Evolutionary conservation across 2,113 vertebrate genomes (phyloP).

Genomic region (Ifrita kowaldi): DNA sequence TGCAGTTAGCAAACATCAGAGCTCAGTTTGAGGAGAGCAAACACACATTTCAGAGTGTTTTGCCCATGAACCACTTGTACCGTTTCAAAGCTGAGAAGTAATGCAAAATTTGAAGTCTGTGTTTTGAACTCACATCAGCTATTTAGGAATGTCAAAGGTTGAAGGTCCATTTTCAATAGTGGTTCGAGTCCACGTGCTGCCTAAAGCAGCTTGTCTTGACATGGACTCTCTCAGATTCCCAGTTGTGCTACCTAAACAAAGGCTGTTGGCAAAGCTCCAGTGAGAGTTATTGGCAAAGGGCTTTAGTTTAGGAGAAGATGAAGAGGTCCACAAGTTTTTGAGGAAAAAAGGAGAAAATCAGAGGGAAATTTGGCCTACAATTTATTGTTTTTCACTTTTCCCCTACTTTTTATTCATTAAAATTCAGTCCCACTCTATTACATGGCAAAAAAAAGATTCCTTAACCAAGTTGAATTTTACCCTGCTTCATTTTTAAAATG

Average conservation of each 20-base stretch:
- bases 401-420: neutral
- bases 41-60: neutral
- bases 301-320: neutral
- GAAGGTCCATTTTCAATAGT: neutral
- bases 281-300: neutral
- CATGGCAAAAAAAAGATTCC: neutral
- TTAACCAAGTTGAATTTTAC: neutral
- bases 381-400: neutral
- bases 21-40: neutral
- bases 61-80: neutral
- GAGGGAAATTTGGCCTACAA: neutral
- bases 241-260: neutral
- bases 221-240: neutral
- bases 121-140: neutral
- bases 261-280: neutral
- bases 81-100: neutral
- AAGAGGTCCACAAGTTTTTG: neutral
- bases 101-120: neutral
- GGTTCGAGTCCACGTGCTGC: neutral
- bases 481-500: neutral
- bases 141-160: neutral
- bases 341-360: neutral
- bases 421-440: neutral
- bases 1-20: rapidly evolving
- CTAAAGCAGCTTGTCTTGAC: neutral